These are phyloP conservation scores for Premnoplex brunnescens DNA, from an alignment of 2,797 vertebrate species.

Conservation along the genomic window DNA sequence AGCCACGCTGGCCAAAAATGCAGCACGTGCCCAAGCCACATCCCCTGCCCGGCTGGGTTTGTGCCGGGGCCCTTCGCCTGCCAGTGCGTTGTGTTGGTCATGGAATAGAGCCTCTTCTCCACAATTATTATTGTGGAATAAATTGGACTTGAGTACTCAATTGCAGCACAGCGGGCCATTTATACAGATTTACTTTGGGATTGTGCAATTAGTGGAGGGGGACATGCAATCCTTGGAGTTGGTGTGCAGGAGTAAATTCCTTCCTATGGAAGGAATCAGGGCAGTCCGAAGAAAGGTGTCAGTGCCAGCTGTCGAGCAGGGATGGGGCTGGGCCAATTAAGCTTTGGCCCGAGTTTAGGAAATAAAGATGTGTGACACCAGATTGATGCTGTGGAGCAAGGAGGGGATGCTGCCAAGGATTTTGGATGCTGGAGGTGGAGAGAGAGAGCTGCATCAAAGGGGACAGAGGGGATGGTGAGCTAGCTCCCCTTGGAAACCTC, in stretches of 20 bases:
- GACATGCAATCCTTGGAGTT: background rate
- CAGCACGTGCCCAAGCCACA: rapidly evolving
- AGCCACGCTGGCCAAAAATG: background rate
- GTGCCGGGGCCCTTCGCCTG: background rate
- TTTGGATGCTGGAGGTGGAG: background rate
- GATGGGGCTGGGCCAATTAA: background rate
- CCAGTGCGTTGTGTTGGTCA: background rate
- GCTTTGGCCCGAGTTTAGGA: background rate
- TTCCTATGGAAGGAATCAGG: background rate
- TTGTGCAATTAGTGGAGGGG: background rate
- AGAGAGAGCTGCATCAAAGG: rapidly evolving
- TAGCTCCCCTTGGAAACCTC: background rate
- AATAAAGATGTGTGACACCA: background rate
- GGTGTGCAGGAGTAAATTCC: background rate
- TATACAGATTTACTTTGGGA: background rate
- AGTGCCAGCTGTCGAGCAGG: background rate
- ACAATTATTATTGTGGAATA: background rate
- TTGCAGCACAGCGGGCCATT: background rate
- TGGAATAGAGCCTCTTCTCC: background rate
- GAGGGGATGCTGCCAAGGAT: background rate
- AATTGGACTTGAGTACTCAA: constrained; percentile 29
- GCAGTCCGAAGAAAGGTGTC: background rate
- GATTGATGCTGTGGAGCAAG: rapidly evolving
- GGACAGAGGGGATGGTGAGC: background rate
- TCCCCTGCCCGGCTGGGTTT: background rate